phyloP scores from a whole-genome alignment of 1,140 invertebrate genomes.

The Diorhabda sublineata region DNA sequence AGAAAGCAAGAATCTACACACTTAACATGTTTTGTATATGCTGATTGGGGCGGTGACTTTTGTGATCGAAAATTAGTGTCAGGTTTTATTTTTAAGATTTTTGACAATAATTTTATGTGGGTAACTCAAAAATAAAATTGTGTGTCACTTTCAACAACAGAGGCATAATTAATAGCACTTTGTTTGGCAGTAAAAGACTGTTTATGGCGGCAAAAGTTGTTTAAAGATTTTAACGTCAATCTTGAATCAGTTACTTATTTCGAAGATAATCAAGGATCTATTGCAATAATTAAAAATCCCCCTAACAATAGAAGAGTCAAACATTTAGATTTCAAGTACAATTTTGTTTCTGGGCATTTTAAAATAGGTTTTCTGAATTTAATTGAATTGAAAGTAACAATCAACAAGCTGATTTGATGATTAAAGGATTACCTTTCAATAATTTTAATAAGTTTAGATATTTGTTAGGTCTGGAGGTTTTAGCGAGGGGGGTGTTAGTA shows the following conservation, averaged over 20 bases:
- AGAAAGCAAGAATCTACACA: too few relatives aligned
- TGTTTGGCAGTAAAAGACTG: conserved; percentile 39
- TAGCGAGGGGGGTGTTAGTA: background rate
- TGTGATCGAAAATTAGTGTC: background rate
- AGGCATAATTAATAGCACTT: conserved; percentile 46
- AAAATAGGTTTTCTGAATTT: conserved; percentile 21
- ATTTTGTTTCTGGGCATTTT: conserved; percentile 27
- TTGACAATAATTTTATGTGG: conserved; percentile 39
- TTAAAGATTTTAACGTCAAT: conserved; percentile 32
- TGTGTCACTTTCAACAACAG: conserved; percentile 43
- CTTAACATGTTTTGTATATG: background rate
- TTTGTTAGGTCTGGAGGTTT: background rate
- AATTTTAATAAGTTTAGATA: background rate
- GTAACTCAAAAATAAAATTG: conserved; percentile 41
- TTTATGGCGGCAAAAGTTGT: conserved; percentile 36
- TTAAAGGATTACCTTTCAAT: conserved; percentile 22
- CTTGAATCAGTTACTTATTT: too few relatives aligned
- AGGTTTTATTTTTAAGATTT: background rate
- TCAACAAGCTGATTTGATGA: conserved; percentile 36
- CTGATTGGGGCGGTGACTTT: background rate
- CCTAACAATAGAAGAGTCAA: conserved; percentile 44
- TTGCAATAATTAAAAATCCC: conserved; percentile 46
- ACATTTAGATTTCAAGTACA: conserved; percentile 36
- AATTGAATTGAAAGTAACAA: conserved; percentile 22
- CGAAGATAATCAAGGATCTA: conserved; percentile 37